Evolutionary conservation across 2,888 invertebrate genomes (phyloP), one percentile per base, ranked within the genome.

Genomic region (Dexiosoma caninum): DNA sequence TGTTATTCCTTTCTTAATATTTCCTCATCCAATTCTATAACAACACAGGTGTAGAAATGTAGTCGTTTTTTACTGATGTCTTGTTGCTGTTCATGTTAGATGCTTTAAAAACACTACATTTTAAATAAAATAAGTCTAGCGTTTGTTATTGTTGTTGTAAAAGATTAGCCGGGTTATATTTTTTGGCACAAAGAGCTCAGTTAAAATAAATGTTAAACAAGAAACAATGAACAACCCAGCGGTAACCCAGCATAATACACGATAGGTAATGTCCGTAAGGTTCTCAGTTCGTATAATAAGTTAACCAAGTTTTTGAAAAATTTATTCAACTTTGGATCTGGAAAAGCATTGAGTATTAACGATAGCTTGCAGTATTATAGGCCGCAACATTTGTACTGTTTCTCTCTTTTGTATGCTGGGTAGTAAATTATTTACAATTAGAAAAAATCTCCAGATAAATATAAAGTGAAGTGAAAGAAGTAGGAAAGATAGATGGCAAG

Each of bases 181-280:
- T 27, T 70, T 81, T 81, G 69, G 80, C 72, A 69, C 67, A 81
- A 76, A 81, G 67, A 72, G 16, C 67, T 76, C 49, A 81, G 67
- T 59, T 57, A 64, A 77, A 71, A 77, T 77, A 77, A 72, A 81
- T 81, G 80, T 76, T 81, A 51, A 72, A 77, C 80, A 81, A 55
- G 76, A 49, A 77, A 71, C 59, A 69, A n/a, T n/a, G n/a, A n/a
- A n/a, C n/a, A n/a, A 49, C 4, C 40, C 42, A 59, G 21, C 3
- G 27, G 32, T 19, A 44, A 32, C 62, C 62, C 62, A 62, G 44
- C 37, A 64, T 10, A 40, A 21, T 32, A 14, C n/a, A n/a, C n/a
- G n/a, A n/a, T n/a, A n/a, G n/a, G n/a, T n/a, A n/a, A n/a, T n/a
- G n/a, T n/a, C n/a, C n/a, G n/a, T n/a, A n/a, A n/a, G n/a, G n/a